Base-by-base conservation (phyloP, 1,140 invertebrate species). In the Parapsyche elsis region DNA sequence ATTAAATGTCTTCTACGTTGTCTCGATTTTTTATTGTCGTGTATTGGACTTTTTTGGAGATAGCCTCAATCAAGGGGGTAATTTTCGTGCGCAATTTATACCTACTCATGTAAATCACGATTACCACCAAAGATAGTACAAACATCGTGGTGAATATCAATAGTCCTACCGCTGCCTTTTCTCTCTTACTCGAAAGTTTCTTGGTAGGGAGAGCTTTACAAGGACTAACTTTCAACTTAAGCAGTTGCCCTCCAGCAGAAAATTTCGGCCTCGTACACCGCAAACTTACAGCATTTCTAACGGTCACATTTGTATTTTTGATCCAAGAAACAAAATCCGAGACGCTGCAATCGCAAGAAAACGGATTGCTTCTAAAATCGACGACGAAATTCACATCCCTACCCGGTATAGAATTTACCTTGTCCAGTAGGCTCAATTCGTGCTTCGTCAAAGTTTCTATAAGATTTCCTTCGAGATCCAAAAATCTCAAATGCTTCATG, bases 41-140 rank as follows among this genome's bases (percentile, higher is more conserved):
- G 82, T 94, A 94, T 79, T 94, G 92, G 19, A 94, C 93, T 85
- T 93, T 93, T 85, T 92, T 91, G 38, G 92, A 90, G 45, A 94
- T 90, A 79, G 90, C 91, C 78, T 93, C 91, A 70, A 94, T 87
- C 45, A 94, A 88, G 0, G 93, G 93, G n/a, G 86, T 88, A 10
- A 93, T 87, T 85, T 90, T 91, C 67, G 88, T 89, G 80, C 89
- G 88, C 24, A 93, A 85, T 81, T 88, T 89, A 76, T 90, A 88
- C 76, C 90, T 88, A 84, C 92, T 92, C 14, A 93, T 85, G 82
- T 93, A 94, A 10, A 90, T 87, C 0, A 71, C 24, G 1, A 70
- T 57, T 19, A 92, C 87, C 30, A 90, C 89, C 44, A 88, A 87
- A 38, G 92, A 83, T 1, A 92, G 84, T 85, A 86, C 16, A 91